Evolutionary conservation across 1,140 invertebrate genomes (phyloP).

Genomic region (Heterodera carotae): DNA sequence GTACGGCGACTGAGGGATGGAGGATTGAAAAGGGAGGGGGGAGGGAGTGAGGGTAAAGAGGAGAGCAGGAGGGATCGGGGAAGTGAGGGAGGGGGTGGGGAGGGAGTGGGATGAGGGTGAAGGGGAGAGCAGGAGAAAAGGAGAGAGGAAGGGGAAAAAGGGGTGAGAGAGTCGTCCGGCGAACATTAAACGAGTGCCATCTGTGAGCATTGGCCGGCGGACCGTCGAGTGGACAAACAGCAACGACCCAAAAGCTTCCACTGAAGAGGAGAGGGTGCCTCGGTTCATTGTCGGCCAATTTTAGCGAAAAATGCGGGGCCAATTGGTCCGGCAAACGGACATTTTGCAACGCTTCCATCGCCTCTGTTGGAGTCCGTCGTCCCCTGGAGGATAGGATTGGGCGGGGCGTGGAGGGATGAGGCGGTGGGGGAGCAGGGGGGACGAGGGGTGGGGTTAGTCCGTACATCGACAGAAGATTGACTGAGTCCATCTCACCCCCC

Average conservation of each 20-base stretch:
- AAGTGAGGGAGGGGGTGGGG: not conserved
- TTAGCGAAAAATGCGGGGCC: not conserved
- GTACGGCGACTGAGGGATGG: too few relatives aligned
- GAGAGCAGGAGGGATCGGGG: not conserved
- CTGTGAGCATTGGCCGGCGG: too few relatives aligned
- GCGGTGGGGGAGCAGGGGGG: too few relatives aligned
- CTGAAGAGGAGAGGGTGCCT: conserved; percentile 1
- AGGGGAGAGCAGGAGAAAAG: not conserved
- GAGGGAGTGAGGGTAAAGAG: too few relatives aligned
- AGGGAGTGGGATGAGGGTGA: not conserved
- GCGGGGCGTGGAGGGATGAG: too few relatives aligned
- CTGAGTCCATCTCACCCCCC: not conserved
- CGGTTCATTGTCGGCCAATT: not conserved
- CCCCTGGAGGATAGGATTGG: not conserved
- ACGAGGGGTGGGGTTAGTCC: too few relatives aligned
- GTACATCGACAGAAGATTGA: too few relatives aligned
- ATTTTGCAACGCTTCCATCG: not conserved
- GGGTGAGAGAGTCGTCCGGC: too few relatives aligned
- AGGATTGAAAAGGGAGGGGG: not conserved
- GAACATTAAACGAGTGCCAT: too few relatives aligned
- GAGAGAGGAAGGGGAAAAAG: not conserved
- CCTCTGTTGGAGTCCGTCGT: not conserved
- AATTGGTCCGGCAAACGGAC: not conserved
- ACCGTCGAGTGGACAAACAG: not conserved
- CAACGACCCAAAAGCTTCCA: conserved; percentile 2